phyloP scores from a whole-genome alignment of 1,140 invertebrate genomes.

The Temnothorax curvispinosus region DNA sequence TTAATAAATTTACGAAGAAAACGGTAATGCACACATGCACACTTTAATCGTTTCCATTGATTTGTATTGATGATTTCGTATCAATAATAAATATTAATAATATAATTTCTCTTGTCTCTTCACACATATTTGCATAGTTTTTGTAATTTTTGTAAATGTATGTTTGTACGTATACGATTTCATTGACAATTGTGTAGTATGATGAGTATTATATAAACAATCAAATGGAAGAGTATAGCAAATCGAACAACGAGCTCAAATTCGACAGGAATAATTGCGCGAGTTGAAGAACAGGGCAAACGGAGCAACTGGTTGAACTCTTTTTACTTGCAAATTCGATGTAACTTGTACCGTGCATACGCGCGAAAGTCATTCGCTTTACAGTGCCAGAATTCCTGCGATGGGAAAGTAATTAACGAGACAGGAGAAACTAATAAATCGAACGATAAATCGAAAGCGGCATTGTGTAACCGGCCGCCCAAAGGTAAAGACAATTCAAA shows the following conservation, averaged over 20 bases:
- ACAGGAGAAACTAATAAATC: conserved; percentile 53
- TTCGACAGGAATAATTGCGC: neutral
- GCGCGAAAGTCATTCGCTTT: conserved; percentile 15
- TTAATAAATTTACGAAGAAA: neutral
- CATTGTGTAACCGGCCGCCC: conserved; percentile 24
- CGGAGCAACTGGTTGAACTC: conserved; percentile 14
- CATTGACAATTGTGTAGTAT: neutral
- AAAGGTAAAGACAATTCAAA: conserved; percentile 37
- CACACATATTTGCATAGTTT: neutral
- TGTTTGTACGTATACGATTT: neutral
- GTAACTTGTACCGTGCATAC: conserved; percentile 13
- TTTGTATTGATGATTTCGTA: neutral
- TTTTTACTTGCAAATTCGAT: conserved; percentile 38
- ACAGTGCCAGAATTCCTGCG: neutral
- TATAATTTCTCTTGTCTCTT: neutral
- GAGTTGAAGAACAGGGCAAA: neutral
- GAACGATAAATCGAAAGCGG: conserved; percentile 43
- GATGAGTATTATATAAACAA: neutral
- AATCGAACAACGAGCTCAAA: neutral
- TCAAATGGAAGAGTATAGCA: neutral
- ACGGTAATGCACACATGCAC: neutral
- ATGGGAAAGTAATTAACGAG: conserved; percentile 44
- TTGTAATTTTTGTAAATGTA: neutral
- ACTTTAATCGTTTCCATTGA: neutral
- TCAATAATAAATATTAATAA: conserved; percentile 2